Evolutionary conservation across 2,888 invertebrate genomes (phyloP), one percentile per base, ranked within the genome.

Genomic region (Phaonia tiefii): DNA sequence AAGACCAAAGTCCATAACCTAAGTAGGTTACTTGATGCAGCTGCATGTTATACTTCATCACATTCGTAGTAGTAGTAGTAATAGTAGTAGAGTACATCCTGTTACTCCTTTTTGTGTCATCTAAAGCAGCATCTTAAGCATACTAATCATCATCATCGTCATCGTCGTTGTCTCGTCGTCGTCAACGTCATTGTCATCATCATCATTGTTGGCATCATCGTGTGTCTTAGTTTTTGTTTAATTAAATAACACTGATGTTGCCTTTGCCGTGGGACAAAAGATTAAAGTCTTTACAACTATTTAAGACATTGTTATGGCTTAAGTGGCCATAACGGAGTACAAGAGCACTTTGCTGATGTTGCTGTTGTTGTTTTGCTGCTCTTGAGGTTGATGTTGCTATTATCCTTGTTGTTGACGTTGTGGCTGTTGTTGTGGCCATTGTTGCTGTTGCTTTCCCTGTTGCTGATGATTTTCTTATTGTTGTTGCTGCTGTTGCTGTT

Each of bases 321-420:
- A 78, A 78, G 73, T 73, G 60, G 69, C 67, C 78, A 73, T 78
- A 73, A 73, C 60, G 63, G 63, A 73, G 54, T 73, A 67, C 51
- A 67, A 63, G 51, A 67, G 60, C 39, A 25, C 39, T 39, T 31
- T 49, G 54, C 46, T 17, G 3, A 1, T 13, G 13, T 25, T 22
- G 44, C 0, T 3, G 26, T 10, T n/a, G n/a, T 8, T 8, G 54
- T 20, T 58, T 31, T 17, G 54, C 46, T 17, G 3, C 1, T 13
- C 13, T 25, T 22, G 44, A 1, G 2, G 26, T 10, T 20, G n/a
- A 3, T 8, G 54, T 20, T 58, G 17, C 20, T 51, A 42, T 56
- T 56, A 11, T 25, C 8, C 31, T 39, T 69, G 17, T 17, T 51
- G 15, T 7, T 31, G 42, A 70, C 20, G 37, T 39, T 60, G 8